Percentiles rank a stretch among this genome's conserved stretches.
These are phyloP conservation scores for Eulithis testata DNA, from an alignment of 2,888 invertebrate genomes.

Conservation along the genomic window DNA sequence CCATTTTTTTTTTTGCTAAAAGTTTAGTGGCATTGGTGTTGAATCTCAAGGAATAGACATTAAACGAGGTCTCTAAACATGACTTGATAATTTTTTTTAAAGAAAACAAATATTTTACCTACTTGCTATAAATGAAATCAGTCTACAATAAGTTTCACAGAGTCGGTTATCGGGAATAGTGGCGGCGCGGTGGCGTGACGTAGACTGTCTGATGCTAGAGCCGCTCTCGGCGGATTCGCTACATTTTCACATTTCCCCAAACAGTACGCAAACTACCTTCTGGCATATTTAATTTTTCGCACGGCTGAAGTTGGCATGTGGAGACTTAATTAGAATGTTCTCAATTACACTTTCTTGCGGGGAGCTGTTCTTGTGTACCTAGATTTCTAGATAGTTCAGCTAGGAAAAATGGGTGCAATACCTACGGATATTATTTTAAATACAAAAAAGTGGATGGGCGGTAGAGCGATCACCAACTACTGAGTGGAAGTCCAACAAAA, in stretches of 20 bases:
- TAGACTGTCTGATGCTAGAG: conserved; percentile 33
- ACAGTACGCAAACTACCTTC: conserved; percentile 31
- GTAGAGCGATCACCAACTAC: too few species aligned
- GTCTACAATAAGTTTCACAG: too few species aligned
- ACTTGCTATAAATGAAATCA: too few species aligned
- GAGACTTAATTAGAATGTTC: conserved; percentile 41
- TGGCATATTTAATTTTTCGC: conserved; percentile 41
- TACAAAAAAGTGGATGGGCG: too few species aligned
- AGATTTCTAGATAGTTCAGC: conserved; percentile 2
- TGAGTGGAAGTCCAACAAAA: too few species aligned
- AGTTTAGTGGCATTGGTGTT: neutral
- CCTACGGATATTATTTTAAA: conserved; percentile 12
- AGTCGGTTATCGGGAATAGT: neutral
- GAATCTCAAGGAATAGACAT: too few species aligned
- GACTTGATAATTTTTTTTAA: too few species aligned
- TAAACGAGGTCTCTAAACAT: too few species aligned
- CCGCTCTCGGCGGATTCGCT: conserved; percentile 36
- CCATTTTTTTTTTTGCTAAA: neutral
- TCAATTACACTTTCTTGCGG: conserved; percentile 32
- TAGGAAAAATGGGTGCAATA: conserved; percentile 15
- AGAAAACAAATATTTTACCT: too few species aligned
- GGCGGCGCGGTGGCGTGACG: neutral
- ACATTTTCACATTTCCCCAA: conserved; percentile 31
- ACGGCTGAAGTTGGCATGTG: conserved; percentile 34
- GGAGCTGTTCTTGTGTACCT: conserved; percentile 8